Evolutionary conservation across 37 sponge, comb jelly and placozoan species (phyloP), one percentile per base, ranked within the genome.

Genomic region (Petrosia ficiformis): DNA sequence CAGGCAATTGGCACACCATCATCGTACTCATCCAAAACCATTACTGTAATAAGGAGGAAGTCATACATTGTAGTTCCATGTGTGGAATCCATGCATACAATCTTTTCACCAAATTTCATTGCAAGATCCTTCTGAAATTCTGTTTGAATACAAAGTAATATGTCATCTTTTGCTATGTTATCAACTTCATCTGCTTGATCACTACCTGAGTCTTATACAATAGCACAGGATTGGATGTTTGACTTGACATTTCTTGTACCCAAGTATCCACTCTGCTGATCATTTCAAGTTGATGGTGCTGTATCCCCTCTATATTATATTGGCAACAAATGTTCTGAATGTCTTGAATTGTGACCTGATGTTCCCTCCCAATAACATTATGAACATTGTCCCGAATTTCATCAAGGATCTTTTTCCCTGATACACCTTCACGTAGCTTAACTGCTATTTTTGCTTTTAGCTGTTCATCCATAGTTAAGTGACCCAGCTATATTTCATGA

Each of bases 21-120:
- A 64, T 29, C 65, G 21, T 24, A 64, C 24, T 64, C 65, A 19
- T 64, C 65, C 10, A 64, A 8, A 25, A 64, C 65, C 10, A 19
- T 25, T 25, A 64, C 65, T n/a, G 65, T 64, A 31, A 64, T 64
- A 11, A 64, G 65, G n/a, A 64, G 21, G 33, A 64, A 64, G 24
- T 64, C 24, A 19, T 64, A 64, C 65, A 64, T 64, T 31, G 65
- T 64, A 11, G 65, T 64, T 14, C 65, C 24, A 19, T 64, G 65
- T 64, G 65, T 64, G 8, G 54, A 48, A 48, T 48, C 54, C 8
- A 48, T 48, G 54, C 8, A 48, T 48, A 48, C 14, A 14, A 48
- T 14, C 14, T 31, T 64, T 14, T 19, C 33, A 29, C 65, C 65
- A 64, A 64, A 64, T 25, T 64, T 64, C 33, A 11, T 29, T 29